A percentile compares a stretch with the other conserved stretches of the same genome.
phyloP scores from a whole-genome alignment of 2,113 vertebrate genomes.

The Aepyceros melampus region DNA sequence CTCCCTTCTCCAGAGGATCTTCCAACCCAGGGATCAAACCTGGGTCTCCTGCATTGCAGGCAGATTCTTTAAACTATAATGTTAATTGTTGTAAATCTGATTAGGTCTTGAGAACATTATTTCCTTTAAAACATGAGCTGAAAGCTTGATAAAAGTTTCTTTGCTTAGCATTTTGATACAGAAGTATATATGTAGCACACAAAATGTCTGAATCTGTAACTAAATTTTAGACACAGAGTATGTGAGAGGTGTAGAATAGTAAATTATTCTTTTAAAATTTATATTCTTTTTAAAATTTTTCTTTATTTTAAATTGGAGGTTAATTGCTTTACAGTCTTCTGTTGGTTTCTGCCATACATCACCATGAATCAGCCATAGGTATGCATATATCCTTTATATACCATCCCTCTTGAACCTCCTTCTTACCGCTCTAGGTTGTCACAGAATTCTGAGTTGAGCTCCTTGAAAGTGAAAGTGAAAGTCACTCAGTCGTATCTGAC shows the following conservation, averaged over 20 bases:
- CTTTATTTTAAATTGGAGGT: background rate
- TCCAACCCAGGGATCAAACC: background rate
- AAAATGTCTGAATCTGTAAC: background rate
- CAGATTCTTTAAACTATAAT: background rate
- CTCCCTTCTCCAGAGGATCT: background rate
- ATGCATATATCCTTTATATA: background rate
- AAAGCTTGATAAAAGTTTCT: background rate
- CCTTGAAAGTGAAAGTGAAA: background rate
- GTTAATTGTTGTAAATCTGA: conserved; percentile 7
- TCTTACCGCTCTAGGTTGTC: background rate
- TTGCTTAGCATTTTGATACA: background rate
- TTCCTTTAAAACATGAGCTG: background rate
- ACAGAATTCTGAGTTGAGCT: background rate
- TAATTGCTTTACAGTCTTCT: background rate
- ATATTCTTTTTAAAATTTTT: background rate
- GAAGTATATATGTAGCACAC: background rate
- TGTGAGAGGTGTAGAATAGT: background rate
- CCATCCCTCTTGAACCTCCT: background rate
- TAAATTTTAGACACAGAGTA: background rate
- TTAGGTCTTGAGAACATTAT: background rate
- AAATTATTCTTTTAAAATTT: background rate
- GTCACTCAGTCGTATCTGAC: background rate
- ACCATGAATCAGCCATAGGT: background rate
- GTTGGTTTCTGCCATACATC: background rate
- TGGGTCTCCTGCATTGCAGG: background rate